A percentile compares a stretch with the other conserved stretches of the same genome.
Evolutionary conservation across 2,888 invertebrate genomes (phyloP).

Genomic region (Chironomus tentans): DNA sequence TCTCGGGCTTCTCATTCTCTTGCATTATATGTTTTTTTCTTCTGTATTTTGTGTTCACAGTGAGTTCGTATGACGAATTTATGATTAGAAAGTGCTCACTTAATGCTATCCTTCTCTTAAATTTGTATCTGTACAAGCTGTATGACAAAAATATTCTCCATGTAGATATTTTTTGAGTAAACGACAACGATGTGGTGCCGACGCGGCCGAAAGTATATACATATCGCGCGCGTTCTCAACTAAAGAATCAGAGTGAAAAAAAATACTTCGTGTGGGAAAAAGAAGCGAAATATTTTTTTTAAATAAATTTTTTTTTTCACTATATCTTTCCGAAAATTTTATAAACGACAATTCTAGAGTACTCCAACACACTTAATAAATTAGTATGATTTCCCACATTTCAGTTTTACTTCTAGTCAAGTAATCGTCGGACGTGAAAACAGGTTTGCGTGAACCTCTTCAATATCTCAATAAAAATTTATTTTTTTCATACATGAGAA

Average conservation of each 20-base stretch:
- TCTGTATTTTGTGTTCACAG: neutral
- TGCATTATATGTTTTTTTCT: neutral
- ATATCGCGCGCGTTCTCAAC: neutral
- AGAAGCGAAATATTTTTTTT: neutral
- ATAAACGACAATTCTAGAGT: neutral
- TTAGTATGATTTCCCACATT: conserved; percentile 3
- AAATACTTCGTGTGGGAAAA: conserved; percentile 10
- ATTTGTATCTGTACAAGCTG: no score
- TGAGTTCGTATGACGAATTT: neutral
- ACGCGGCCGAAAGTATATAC: neutral
- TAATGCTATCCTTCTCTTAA: neutral
- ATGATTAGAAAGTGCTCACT: neutral
- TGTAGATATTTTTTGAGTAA: neutral
- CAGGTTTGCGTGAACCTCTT: neutral
- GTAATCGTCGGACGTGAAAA: neutral
- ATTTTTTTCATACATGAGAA: no score
- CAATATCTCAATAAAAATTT: no score
- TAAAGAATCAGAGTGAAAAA: neutral
- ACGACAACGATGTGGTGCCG: neutral
- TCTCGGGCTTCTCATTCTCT: neutral
- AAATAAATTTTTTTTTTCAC: neutral
- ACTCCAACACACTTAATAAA: neutral
- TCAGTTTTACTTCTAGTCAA: conserved; percentile 5
- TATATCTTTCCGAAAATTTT: neutral
- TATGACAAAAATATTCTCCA: neutral